These are phyloP conservation scores for Ataeniobius toweri DNA, from an alignment of 2,797 vertebrate genomes.

Conservation along the genomic window DNA sequence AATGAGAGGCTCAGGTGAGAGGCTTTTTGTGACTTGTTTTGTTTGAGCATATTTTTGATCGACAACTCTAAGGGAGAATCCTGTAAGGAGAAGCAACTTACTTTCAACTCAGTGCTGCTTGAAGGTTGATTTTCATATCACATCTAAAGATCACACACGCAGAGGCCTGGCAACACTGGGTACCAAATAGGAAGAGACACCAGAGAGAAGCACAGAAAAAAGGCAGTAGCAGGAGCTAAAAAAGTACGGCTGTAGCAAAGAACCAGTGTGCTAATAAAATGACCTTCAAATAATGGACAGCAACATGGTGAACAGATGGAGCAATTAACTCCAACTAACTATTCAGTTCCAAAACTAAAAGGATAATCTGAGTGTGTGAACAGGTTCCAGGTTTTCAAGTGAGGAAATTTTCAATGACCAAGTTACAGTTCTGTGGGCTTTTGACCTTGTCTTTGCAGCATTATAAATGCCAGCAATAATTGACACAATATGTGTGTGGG, in stretches of 20 bases:
- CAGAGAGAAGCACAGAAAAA: constrained; percentile 5
- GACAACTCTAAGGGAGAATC: constrained; percentile 12
- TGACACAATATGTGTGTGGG: constrained; percentile 16
- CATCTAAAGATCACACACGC: constrained; percentile 50
- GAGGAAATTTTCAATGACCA: constrained; percentile 53
- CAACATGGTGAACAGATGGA: constrained; percentile 31
- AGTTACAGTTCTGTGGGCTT: constrained; percentile 33
- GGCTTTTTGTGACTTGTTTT: constrained; percentile 4
- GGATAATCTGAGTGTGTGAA: constrained; percentile 25
- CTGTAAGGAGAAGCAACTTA: constrained; percentile 15
- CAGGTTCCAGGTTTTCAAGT: constrained; percentile 43
- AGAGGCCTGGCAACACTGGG: constrained; percentile 10
- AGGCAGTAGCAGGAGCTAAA: constrained; percentile 22
- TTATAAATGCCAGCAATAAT: constrained; percentile 18
- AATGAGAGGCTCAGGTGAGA: constrained; percentile 14
- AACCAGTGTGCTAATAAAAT: constrained; percentile 29
- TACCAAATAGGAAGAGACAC: constrained; percentile 13
- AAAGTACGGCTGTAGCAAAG: constrained; percentile 6
- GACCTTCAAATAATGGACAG: constrained; percentile 52
- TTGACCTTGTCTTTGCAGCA: constrained; percentile 54
- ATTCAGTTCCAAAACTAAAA: constrained; percentile 61
- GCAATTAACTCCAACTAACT: constrained; percentile 52
- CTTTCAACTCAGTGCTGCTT: constrained; percentile 37
- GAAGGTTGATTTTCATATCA: constrained; percentile 48
- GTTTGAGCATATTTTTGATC: constrained; percentile 3